Percentiles rank a stretch among this genome's conserved stretches.
phyloP scores from a whole-genome alignment of 2,888 invertebrate species.

The Heteropelma amictum region DNA sequence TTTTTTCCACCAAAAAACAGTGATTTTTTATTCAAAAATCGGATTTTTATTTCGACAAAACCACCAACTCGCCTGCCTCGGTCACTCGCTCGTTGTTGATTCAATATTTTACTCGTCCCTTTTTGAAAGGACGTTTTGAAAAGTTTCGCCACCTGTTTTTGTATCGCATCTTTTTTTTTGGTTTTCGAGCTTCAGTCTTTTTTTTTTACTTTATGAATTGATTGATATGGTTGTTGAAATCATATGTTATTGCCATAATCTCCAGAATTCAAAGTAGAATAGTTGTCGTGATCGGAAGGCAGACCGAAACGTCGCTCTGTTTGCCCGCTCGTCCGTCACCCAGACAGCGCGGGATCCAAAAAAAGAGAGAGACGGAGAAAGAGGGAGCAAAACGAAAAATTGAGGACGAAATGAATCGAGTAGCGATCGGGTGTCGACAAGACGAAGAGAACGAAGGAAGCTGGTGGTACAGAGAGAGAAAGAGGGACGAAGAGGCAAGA shows the following conservation, averaged over 20 bases:
- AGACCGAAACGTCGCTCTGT: slow-evolving; percentile 7
- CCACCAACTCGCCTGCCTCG: no score
- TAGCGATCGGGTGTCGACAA: slow-evolving; percentile 40
- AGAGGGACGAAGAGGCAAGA: slow-evolving; percentile 47
- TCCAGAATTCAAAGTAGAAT: background rate
- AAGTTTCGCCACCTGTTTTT: background rate
- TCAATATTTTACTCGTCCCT: background rate
- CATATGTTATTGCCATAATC: no score
- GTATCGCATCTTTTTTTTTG: background rate
- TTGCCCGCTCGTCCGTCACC: slow-evolving; percentile 28
- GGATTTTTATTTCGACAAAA: background rate
- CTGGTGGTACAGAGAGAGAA: slow-evolving; percentile 24
- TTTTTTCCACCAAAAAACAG: background rate
- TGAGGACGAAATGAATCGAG: slow-evolving; percentile 26
- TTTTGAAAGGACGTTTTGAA: background rate
- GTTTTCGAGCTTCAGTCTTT: no score
- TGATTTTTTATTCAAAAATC: background rate
- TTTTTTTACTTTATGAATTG: no score
- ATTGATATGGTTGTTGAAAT: no score
- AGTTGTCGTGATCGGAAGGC: background rate
- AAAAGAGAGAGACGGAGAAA: background rate
- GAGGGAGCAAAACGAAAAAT: slow-evolving; percentile 6
- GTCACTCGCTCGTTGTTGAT: no score
- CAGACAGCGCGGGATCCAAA: background rate
- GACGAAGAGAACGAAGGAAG: slow-evolving; percentile 35